Conservation (phyloP, 2,113 vertebrate genomes). For the Heloderma charlesbogerti region DNA sequence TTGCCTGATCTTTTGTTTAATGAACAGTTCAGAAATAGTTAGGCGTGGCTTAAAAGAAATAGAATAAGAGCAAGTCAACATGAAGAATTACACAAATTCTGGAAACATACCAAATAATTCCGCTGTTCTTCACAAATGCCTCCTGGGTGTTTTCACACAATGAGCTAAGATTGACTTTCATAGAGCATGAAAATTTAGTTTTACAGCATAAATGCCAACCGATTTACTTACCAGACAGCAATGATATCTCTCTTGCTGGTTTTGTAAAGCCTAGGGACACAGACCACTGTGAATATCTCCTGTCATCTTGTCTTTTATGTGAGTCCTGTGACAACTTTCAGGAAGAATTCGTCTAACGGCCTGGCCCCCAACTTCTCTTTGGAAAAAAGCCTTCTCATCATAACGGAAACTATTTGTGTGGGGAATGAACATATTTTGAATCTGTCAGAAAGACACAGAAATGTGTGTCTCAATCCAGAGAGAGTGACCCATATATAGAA, state of each 20-base stretch:
- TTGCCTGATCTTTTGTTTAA: background rate
- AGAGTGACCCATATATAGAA: background rate
- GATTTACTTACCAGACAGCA: conserved; percentile 22
- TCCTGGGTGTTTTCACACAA: conserved; percentile 4
- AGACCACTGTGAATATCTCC: accelerated
- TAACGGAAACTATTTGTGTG: accelerated
- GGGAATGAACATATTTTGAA: background rate
- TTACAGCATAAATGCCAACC: conserved; percentile 19
- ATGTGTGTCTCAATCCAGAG: background rate
- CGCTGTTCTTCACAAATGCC: background rate
- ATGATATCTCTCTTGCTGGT: background rate
- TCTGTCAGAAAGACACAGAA: background rate
- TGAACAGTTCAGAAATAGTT: background rate
- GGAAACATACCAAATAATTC: conserved; percentile 12
- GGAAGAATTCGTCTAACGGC: background rate
- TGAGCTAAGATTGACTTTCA: conserved; percentile 19
- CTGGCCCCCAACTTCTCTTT: accelerated
- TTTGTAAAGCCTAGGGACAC: background rate
- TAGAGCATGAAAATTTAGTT: conserved; percentile 38
- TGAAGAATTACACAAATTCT: background rate
- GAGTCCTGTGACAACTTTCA: conserved; percentile 3
- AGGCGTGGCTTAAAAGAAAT: background rate
- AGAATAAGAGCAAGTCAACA: background rate
- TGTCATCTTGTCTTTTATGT: conserved; percentile 1
- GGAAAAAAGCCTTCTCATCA: background rate